Evolutionary conservation across 2,113 vertebrate genomes (phyloP).

Genomic region (Python bivittatus): DNA sequence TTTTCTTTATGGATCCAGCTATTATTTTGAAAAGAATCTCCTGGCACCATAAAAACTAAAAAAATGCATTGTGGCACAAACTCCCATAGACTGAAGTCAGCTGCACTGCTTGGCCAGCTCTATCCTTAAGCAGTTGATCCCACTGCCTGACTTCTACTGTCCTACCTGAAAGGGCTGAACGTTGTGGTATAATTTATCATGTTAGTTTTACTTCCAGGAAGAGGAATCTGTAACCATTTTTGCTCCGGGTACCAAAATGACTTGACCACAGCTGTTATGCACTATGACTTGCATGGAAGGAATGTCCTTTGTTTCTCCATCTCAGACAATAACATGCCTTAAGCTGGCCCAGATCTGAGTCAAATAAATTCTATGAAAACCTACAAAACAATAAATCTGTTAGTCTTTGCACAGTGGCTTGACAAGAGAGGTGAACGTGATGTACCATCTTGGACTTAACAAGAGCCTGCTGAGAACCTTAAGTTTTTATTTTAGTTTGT

Average conservation of each 20-base stretch:
- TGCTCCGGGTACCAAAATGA: background rate
- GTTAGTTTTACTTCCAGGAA: background rate
- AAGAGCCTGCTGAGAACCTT: background rate
- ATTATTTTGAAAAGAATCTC: background rate
- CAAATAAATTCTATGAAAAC: background rate
- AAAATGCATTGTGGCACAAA: background rate
- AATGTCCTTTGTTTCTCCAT: background rate
- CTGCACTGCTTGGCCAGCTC: background rate
- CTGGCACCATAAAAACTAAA: background rate
- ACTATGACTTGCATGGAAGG: background rate
- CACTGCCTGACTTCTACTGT: background rate
- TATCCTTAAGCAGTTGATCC: background rate
- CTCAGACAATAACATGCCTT: background rate
- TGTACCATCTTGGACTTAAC: too few species aligned
- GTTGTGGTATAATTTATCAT: background rate
- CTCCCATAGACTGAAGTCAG: background rate
- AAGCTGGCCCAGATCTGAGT: background rate
- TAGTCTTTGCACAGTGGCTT: background rate
- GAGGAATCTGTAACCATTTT: background rate
- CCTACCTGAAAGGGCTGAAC: background rate
- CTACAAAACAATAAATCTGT: background rate
- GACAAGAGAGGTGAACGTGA: background rate
- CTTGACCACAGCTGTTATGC: background rate
- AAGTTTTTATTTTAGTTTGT: background rate
- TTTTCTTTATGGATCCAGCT: too few species aligned